Percentiles rank a stretch among this genome's conserved stretches.
Evolutionary conservation across 1,140 invertebrate species (phyloP).

Genomic region (Drosophila hydei): DNA sequence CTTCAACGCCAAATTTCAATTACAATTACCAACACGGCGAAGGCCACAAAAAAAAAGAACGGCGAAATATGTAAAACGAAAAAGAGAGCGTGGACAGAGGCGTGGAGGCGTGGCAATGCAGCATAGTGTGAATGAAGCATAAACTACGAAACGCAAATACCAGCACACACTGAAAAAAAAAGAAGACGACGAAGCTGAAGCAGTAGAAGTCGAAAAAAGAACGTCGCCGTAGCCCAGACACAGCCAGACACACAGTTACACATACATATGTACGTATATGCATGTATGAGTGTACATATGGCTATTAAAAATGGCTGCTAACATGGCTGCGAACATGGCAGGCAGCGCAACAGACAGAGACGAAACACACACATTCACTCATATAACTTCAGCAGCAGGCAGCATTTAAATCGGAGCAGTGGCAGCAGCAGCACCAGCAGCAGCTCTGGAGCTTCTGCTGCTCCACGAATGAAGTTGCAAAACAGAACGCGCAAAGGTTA

Average conservation of each 20-base stretch:
- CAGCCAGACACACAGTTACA: constrained; percentile 15
- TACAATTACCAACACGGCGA: constrained; percentile 71
- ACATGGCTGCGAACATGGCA: constrained; percentile 72
- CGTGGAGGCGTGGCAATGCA: constrained; percentile 41
- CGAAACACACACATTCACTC: constrained; percentile 44
- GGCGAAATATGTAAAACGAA: constrained; percentile 16
- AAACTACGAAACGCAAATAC: constrained; percentile 23
- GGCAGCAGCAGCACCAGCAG: constrained; percentile 20
- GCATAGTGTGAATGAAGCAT: constrained; percentile 44
- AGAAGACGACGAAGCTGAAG: constrained; percentile 4
- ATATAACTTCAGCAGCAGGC: constrained; percentile 38
- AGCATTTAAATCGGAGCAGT: constrained; percentile 77
- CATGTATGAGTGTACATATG: constrained; percentile 33
- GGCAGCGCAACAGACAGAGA: constrained; percentile 69
- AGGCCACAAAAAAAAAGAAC: constrained; percentile 15
- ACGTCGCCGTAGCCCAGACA: constrained; percentile 12
- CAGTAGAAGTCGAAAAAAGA: constrained; percentile 15
- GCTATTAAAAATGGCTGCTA: constrained; percentile 80
- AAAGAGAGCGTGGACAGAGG: background rate
- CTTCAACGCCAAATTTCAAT: constrained; percentile 83
- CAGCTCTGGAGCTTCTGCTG: constrained; percentile 60
- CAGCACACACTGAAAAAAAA: background rate
- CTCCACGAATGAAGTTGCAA: constrained; percentile 78
- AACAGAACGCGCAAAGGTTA: constrained; percentile 83
- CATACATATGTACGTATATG: constrained; percentile 2